These are phyloP conservation scores for Andinoacara biseriatus DNA, from an alignment of 2,113 vertebrate genomes.

Conservation along the genomic window DNA sequence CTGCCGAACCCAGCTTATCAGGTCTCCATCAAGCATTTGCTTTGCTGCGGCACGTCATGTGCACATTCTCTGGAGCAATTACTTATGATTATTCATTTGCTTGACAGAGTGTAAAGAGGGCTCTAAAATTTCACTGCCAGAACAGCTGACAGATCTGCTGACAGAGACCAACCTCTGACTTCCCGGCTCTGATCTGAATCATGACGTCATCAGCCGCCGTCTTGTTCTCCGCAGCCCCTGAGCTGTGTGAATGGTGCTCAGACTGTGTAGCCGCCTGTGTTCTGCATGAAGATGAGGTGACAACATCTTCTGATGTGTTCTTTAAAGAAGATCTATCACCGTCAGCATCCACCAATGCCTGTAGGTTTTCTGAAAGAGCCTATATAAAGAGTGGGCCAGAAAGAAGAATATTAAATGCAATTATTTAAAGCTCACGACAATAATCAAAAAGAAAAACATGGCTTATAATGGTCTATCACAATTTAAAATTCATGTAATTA, in stretches of 20 bases:
- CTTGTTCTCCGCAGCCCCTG: constrained; percentile 72
- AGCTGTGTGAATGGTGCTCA: constrained; percentile 6
- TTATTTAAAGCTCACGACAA: background rate
- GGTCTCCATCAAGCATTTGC: constrained; percentile 68
- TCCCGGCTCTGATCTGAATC: constrained; percentile 95
- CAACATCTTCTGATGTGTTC: constrained; percentile 54
- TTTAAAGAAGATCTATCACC: background rate
- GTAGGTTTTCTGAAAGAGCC: constrained; percentile 88
- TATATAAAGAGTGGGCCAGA: constrained; percentile 53
- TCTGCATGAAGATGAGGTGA: constrained; percentile 13
- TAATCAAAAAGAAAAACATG: background rate
- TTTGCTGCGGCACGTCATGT: constrained; percentile 56
- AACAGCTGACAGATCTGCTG: constrained; percentile 62
- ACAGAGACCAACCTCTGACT: constrained; percentile 89
- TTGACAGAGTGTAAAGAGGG: constrained; percentile 61
- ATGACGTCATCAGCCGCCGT: constrained; percentile 85
- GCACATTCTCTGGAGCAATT: constrained; percentile 74
- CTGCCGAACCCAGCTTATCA: constrained; percentile 71
- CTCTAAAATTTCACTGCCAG: constrained; percentile 55
- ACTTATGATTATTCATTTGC: constrained; percentile 73
- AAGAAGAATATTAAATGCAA: background rate
- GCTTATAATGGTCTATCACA: no score
- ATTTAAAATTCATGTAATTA: background rate
- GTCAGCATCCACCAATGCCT: constrained; percentile 74
- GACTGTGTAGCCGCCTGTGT: constrained; percentile 20